Evolutionary conservation across 2,113 vertebrate genomes (phyloP).

Genomic region (Zosterops hypoxanthus): DNA sequence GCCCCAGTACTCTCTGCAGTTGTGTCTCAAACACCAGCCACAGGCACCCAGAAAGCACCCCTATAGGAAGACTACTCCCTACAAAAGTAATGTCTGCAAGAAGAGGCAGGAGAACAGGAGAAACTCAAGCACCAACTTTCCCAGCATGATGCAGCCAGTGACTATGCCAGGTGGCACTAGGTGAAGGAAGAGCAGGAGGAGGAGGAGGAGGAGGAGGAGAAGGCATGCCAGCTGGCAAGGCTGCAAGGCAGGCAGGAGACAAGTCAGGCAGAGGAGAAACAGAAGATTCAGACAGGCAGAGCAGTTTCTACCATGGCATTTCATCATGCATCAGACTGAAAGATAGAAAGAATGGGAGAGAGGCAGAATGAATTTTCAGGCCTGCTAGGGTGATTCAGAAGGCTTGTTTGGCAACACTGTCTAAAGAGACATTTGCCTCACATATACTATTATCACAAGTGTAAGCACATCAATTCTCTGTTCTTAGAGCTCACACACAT

Average conservation of each 20-base stretch:
- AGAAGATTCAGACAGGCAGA: neutral
- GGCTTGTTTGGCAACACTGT: neutral
- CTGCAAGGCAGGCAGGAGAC: neutral
- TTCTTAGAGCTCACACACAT: neutral
- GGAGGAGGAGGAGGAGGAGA: neutral
- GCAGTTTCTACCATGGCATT: neutral
- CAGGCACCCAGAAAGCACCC: neutral
- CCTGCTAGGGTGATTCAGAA: neutral
- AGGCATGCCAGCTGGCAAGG: neutral
- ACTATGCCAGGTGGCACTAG: neutral
- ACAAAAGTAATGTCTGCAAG: neutral
- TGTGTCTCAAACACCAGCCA: neutral
- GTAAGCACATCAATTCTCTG: neutral
- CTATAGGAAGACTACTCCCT: accelerated
- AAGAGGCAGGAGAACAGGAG: neutral
- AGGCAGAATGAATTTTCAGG: neutral
- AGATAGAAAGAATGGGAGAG: neutral
- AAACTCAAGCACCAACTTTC: neutral
- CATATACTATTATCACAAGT: neutral
- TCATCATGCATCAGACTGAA: neutral
- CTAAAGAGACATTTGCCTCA: neutral
- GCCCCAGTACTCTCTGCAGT: neutral
- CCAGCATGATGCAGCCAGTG: neutral
- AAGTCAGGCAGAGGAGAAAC: neutral
- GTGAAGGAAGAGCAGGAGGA: neutral